These are phyloP conservation scores for Crotalus viridis DNA, from an alignment of 2,113 vertebrate species.

Conservation along the genomic window DNA sequence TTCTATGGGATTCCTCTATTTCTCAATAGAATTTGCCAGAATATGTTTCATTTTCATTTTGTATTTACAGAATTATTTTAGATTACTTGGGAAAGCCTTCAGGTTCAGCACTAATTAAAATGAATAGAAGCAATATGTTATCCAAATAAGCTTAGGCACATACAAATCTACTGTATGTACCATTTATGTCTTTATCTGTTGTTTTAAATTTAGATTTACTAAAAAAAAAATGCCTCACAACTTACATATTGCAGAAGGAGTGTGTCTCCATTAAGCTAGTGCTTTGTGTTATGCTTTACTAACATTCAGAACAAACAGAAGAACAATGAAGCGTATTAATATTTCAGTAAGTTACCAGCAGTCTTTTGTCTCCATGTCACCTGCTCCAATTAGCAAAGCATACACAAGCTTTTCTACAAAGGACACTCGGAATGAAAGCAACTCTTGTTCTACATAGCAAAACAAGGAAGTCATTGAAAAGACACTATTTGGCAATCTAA, in stretches of 20 bases:
- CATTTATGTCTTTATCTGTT: fast-evolving
- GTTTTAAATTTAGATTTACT: background rate
- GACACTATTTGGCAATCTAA: background rate
- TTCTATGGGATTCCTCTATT: background rate
- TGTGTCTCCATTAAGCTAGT: background rate
- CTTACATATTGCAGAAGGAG: background rate
- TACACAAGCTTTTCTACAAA: background rate
- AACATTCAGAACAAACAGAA: conserved; percentile 9
- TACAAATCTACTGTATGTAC: background rate
- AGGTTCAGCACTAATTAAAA: fast-evolving
- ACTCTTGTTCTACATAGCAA: background rate
- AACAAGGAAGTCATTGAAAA: background rate
- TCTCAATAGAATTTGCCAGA: background rate
- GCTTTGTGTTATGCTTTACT: background rate
- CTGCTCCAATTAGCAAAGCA: background rate
- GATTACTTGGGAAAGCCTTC: background rate
- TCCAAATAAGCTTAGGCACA: fast-evolving
- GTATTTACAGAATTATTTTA: background rate
- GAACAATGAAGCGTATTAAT: fast-evolving
- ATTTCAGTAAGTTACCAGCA: conserved; percentile 5
- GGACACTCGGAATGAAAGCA: background rate
- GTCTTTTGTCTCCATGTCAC: background rate
- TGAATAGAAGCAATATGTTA: background rate
- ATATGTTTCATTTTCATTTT: background rate
- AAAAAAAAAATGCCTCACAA: background rate